phyloP scores from a whole-genome alignment of 2,888 invertebrate genomes.

The Leptinotarsa peninsularis region DNA sequence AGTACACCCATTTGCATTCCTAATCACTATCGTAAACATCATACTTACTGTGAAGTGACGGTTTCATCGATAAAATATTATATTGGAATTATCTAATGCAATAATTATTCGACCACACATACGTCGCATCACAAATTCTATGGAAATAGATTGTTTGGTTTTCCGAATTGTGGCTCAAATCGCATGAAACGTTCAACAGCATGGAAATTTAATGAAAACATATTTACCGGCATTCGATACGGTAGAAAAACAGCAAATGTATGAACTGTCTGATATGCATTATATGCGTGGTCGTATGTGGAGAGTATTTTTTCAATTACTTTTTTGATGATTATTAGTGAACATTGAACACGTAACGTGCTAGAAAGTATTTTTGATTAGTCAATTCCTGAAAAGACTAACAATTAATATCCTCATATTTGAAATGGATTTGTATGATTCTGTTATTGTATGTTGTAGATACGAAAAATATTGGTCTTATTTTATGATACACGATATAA shows the following conservation, averaged over 20 bases:
- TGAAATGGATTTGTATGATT: too few relatives aligned
- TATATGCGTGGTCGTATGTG: neutral
- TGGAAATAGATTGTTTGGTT: neutral
- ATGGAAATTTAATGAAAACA: constrained; percentile 1
- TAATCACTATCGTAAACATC: neutral
- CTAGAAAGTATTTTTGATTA: too few relatives aligned
- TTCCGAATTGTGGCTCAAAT: neutral
- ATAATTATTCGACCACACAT: neutral
- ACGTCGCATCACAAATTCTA: neutral
- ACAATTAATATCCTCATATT: too few relatives aligned
- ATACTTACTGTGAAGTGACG: neutral
- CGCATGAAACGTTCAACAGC: neutral
- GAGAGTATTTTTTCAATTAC: neutral
- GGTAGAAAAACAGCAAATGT: neutral
- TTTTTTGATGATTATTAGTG: neutral
- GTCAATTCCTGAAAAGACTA: too few relatives aligned
- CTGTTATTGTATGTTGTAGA: too few relatives aligned
- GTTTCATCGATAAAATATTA: neutral
- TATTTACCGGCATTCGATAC: neutral
- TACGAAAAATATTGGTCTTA: too few relatives aligned
- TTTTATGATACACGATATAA: too few relatives aligned
- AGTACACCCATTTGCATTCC: neutral
- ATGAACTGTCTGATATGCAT: neutral
- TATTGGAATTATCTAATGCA: neutral
- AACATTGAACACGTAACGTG: too few relatives aligned